Evolutionary conservation across 2,113 vertebrate genomes (phyloP).

Genomic region (Pristiophorus japonicus): DNA sequence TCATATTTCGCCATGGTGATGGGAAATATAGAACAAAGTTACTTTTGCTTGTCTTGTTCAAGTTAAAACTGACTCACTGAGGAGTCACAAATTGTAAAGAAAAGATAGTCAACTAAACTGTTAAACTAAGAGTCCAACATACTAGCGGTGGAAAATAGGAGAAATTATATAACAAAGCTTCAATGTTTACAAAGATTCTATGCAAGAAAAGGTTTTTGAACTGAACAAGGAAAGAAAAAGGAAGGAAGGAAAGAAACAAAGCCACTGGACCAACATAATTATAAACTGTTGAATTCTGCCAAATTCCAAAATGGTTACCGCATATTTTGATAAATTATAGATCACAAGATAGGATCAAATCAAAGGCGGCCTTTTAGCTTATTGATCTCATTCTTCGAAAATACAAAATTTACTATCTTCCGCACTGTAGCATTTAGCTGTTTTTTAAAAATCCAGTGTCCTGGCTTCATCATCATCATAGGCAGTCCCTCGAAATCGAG

Average conservation of each 20-base stretch:
- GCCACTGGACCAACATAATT: neutral
- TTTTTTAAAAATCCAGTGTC: neutral
- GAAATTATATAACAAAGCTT: too few species aligned
- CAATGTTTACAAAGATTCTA: too few species aligned
- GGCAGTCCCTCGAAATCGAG: too few species aligned
- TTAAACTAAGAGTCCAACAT: too few species aligned
- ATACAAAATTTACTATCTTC: neutral
- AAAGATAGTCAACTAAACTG: too few species aligned
- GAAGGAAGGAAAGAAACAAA: neutral
- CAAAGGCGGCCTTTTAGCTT: neutral
- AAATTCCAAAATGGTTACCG: neutral
- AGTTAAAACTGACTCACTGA: neutral
- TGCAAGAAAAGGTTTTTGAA: too few species aligned
- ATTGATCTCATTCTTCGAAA: neutral
- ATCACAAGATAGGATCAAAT: neutral
- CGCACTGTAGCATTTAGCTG: neutral
- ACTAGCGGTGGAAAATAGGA: too few species aligned
- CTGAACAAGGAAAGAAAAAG: too few species aligned
- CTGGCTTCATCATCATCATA: too few species aligned
- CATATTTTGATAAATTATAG: neutral
- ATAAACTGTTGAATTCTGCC: neutral
- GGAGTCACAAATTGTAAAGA: too few species aligned
- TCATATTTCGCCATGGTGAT: neutral
- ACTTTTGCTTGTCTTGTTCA: neutral
- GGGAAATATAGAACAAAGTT: neutral